These are phyloP conservation scores for Urocitellus parryii DNA, from an alignment of 2,113 vertebrate genomes.

Conservation along the genomic window DNA sequence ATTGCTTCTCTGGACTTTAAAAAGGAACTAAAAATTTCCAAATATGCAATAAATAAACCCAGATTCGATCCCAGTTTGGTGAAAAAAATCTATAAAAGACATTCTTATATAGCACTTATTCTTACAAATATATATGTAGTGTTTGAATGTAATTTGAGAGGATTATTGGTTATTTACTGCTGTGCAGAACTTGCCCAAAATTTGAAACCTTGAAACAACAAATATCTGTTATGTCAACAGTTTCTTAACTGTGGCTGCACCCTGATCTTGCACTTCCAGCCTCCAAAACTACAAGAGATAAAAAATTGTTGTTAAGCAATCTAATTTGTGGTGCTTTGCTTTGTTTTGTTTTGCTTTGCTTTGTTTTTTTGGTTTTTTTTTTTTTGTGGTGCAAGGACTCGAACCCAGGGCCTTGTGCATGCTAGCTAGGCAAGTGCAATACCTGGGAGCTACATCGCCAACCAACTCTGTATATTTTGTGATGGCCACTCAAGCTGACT, in stretches of 20 bases:
- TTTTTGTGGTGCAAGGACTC: background rate
- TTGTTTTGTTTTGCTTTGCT: background rate
- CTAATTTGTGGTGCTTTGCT: no score
- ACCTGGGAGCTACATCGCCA: background rate
- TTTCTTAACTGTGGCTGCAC: background rate
- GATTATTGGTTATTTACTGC: background rate
- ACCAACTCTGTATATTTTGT: background rate
- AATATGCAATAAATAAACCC: background rate
- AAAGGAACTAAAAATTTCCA: conserved; percentile 18
- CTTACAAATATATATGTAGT: background rate
- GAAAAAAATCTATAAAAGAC: background rate
- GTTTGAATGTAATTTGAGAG: background rate
- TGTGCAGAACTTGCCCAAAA: background rate
- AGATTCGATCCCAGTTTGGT: background rate
- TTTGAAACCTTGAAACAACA: background rate
- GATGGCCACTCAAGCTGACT: background rate
- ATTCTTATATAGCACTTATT: background rate
- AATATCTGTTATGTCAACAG: background rate
- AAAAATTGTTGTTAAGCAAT: background rate
- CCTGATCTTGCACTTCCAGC: background rate
- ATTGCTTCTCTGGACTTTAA: background rate
- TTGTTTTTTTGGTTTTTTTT: background rate
- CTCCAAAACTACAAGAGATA: background rate
- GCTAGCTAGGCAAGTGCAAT: background rate
- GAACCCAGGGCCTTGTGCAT: background rate